A percentile compares a stretch with the other conserved stretches of the same genome.
Evolutionary conservation across 2,113 vertebrate species (phyloP).

Genomic region (Copsychus sechellarum): DNA sequence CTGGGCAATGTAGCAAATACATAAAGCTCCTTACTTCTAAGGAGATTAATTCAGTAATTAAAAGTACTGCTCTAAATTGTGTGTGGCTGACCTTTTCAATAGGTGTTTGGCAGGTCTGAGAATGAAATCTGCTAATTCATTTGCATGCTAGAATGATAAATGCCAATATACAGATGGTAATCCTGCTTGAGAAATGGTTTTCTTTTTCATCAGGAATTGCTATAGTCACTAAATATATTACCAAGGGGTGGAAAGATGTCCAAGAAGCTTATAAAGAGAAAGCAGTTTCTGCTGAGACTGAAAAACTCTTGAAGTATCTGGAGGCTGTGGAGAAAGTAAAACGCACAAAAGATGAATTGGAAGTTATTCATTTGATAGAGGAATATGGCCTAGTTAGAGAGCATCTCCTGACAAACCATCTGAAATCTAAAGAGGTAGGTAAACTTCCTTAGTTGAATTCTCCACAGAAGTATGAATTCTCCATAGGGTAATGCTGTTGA

Average conservation of each 20-base stretch:
- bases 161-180: background rate
- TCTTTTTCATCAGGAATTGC: constrained; percentile 80
- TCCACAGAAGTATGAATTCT: background rate
- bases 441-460: background rate
- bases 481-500: background rate
- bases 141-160: background rate
- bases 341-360: constrained; percentile 86
- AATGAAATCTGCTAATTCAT: background rate
- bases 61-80: background rate
- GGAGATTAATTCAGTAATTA: background rate
- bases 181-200: constrained; percentile 16
- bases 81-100: background rate
- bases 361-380: constrained; percentile 89
- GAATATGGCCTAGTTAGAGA: constrained; percentile 87
- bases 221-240: constrained; percentile 90
- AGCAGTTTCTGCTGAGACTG: constrained; percentile 83
- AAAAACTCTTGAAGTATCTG: constrained; percentile 85
- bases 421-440: constrained; percentile 90
- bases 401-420: constrained; percentile 87
- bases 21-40: background rate
- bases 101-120: background rate
- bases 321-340: constrained; percentile 92
- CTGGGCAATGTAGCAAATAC: background rate
- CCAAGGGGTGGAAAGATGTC: constrained; percentile 94
- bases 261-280: constrained; percentile 83